Evolutionary conservation across 2,888 invertebrate species (phyloP).

Genomic region (Spatulosminthurus flaviceps): DNA sequence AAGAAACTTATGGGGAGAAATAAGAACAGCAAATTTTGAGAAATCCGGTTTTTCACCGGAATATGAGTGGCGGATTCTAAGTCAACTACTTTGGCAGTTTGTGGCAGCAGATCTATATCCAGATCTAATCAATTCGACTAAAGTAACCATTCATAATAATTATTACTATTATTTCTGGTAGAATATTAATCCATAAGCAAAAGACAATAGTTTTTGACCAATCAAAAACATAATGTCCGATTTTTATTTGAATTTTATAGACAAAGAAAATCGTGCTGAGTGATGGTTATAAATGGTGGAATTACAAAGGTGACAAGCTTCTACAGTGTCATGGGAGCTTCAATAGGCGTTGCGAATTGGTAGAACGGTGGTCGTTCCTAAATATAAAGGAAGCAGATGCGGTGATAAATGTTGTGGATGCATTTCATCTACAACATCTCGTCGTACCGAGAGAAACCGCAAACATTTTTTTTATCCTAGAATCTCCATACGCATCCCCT

Average conservation of each 20-base stretch:
- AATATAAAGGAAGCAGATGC: neutral
- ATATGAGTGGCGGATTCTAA: neutral
- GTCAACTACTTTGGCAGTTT: neutral
- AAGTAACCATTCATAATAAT: neutral
- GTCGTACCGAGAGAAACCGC: neutral
- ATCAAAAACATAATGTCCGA: neutral
- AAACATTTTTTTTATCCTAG: slow-evolving; percentile 58
- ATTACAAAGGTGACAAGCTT: neutral
- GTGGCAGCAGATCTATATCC: neutral
- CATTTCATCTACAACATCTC: neutral
- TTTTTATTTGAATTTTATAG: neutral
- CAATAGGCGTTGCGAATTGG: neutral
- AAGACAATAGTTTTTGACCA: neutral
- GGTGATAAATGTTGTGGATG: neutral
- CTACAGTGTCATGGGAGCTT: slow-evolving; percentile 12
- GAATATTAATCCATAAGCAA: neutral
- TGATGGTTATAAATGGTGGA: slow-evolving; percentile 28
- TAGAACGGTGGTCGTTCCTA: neutral
- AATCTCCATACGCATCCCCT: slow-evolving; percentile 57
- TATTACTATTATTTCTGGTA: neutral
- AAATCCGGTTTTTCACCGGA: neutral
- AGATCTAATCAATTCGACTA: neutral
- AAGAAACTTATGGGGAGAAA: neutral
- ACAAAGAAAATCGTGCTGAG: neutral
- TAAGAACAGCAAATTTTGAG: neutral